Percentiles rank a stretch among this genome's conserved stretches.
Conservation (phyloP, 2,113 vertebrate genomes). For the Pycnonotus jocosus region DNA sequence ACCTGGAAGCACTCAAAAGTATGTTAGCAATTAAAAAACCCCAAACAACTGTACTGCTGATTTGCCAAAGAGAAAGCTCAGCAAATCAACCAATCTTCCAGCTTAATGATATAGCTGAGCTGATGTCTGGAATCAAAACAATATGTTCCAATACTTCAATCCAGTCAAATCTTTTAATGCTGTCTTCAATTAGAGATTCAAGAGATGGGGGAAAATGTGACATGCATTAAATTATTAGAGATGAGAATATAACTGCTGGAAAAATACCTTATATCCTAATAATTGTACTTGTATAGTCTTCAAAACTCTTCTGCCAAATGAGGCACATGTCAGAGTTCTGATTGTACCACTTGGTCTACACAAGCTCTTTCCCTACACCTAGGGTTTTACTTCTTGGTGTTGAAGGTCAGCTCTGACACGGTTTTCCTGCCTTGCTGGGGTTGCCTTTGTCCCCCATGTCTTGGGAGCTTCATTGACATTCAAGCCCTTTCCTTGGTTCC, state of each 20-base stretch:
- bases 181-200: not conserved
- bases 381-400: not conserved
- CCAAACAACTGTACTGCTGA: not conserved
- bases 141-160: not conserved
- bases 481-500: not conserved
- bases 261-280: not conserved
- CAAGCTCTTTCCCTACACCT: rapidly evolving
- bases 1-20: not conserved
- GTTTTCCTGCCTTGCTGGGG: not conserved
- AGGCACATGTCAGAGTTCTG: not conserved
- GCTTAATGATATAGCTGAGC: not conserved
- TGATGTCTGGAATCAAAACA: not conserved
- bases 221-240: not conserved
- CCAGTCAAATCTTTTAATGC: not conserved
- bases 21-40: not conserved
- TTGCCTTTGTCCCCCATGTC: not conserved
- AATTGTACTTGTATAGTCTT: not conserved
- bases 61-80: not conserved
- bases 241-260: not conserved
- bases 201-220: not conserved
- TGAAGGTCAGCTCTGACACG: not conserved
- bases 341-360: rapidly evolving
- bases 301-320: not conserved
- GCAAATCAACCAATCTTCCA: not conserved
- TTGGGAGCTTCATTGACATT: not conserved